Percentiles rank a stretch among this genome's conserved stretches.
Evolutionary conservation across 2,888 invertebrate species (phyloP).

Genomic region (Ormyrus rosae): DNA sequence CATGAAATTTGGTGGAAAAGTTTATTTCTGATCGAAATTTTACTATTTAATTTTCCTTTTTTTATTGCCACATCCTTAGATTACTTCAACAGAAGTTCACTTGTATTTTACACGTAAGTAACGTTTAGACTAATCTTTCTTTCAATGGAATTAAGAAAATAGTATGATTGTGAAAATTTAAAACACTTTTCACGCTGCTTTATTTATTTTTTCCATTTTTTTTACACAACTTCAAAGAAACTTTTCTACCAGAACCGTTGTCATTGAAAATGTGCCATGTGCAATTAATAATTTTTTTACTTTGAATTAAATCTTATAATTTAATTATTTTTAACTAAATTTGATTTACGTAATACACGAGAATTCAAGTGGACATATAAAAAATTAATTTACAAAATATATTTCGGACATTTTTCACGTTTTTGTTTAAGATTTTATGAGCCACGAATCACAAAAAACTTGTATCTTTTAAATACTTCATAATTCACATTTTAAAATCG

Average conservation of each 20-base stretch:
- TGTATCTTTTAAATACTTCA: not conserved
- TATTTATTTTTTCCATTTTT: not conserved
- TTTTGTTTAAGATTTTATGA: not conserved
- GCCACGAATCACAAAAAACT: not conserved
- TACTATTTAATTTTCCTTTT: conserved; percentile 14
- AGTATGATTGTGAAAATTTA: conserved; percentile 37
- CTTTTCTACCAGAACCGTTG: conserved; percentile 29
- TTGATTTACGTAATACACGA: conserved; percentile 10
- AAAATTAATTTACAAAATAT: conserved; percentile 12
- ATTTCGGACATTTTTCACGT: not conserved
- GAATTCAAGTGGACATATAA: conserved; percentile 2
- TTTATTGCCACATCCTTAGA: conserved; percentile 9
- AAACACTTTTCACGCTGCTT: conserved; percentile 6
- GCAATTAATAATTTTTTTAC: conserved; percentile 8
- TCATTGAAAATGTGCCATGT: conserved; percentile 23
- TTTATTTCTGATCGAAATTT: conserved; percentile 11
- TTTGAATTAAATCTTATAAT: not conserved
- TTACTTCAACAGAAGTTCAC: conserved; percentile 24
- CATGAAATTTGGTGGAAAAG: conserved; percentile 41
- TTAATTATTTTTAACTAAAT: conserved; percentile 2
- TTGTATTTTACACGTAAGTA: conserved; percentile 34
- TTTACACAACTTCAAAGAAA: conserved; percentile 37
- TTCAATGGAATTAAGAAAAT: conserved; percentile 33
- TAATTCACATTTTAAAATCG: too few relatives aligned
- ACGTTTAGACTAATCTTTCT: conserved; percentile 22